These are phyloP conservation scores for Drosophila mettleri DNA, from an alignment of 2,888 invertebrate genomes.

Conservation along the genomic window DNA sequence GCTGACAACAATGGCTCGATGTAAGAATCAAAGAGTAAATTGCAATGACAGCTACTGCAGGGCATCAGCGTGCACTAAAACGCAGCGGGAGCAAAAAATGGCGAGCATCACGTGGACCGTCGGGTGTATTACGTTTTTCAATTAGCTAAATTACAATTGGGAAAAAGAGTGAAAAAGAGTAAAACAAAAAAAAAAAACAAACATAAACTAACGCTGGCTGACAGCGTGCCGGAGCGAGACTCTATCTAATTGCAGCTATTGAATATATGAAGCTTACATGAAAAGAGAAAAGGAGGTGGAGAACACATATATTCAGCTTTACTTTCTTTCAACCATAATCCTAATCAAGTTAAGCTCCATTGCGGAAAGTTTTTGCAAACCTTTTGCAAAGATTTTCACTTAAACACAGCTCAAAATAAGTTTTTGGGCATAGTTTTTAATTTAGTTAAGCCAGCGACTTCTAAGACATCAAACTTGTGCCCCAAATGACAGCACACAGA, in stretches of 20 bases:
- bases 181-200: constrained; percentile 6
- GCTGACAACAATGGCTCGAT: constrained; percentile 23
- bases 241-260: constrained; percentile 7
- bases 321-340: not conserved
- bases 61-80: constrained; percentile 44
- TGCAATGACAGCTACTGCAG: constrained; percentile 32
- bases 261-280: not conserved
- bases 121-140: constrained; percentile 83
- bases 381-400: constrained; percentile 1
- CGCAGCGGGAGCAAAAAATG: constrained; percentile 3
- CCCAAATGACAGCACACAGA: constrained; percentile 23
- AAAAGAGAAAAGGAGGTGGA: not conserved
- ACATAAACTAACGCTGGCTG: constrained; percentile 10
- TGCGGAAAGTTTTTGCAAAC: constrained; percentile 31
- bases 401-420: constrained; percentile 32
- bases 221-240: not conserved
- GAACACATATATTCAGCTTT: not conserved
- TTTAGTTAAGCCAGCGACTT: constrained; percentile 55
- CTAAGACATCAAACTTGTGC: constrained; percentile 51
- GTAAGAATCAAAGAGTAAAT: constrained; percentile 37
- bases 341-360: constrained; percentile 33
- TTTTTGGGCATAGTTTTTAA: constrained; percentile 63
- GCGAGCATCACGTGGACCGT: constrained; percentile 61
- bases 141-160: constrained; percentile 83
- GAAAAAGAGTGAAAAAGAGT: constrained; percentile 4